These are phyloP conservation scores for Herpetotheres cachinnans DNA, from an alignment of 2,113 vertebrate species.

Conservation along the genomic window DNA sequence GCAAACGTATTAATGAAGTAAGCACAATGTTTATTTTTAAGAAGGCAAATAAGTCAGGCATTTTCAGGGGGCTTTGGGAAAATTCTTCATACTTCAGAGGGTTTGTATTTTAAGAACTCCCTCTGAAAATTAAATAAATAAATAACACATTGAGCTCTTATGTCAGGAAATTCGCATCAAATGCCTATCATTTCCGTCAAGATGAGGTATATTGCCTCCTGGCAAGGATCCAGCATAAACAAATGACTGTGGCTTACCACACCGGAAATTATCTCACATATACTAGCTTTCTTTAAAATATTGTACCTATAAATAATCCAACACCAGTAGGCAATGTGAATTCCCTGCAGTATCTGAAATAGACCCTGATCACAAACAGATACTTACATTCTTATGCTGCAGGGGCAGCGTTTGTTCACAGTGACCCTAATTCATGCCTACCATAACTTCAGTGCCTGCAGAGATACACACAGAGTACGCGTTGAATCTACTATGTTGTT, in stretches of 20 bases:
- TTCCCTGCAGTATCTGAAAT: background rate
- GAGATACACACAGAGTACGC: fast-evolving
- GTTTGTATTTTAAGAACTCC: background rate
- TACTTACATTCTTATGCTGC: background rate
- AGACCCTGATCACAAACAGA: background rate
- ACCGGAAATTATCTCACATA: slow-evolving; percentile 1
- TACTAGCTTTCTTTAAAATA: background rate
- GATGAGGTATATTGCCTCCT: slow-evolving; percentile 9
- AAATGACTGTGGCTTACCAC: background rate
- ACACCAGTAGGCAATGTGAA: background rate
- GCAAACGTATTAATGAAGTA: background rate
- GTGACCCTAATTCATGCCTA: background rate
- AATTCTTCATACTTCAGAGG: background rate
- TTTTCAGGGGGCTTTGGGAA: background rate
- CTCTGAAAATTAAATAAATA: background rate
- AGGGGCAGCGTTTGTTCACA: fast-evolving
- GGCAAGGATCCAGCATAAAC: background rate
- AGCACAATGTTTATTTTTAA: background rate
- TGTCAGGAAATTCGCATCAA: background rate
- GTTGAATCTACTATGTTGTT: fast-evolving
- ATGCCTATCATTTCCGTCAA: background rate
- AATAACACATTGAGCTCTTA: background rate
- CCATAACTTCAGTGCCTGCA: background rate
- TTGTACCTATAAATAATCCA: background rate
- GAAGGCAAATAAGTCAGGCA: background rate